A percentile compares a stretch with the other conserved stretches of the same genome.
These are phyloP conservation scores for Enteromius unitaeniatus DNA, from an alignment of 2,797 vertebrate genomes.

Conservation along the genomic window DNA sequence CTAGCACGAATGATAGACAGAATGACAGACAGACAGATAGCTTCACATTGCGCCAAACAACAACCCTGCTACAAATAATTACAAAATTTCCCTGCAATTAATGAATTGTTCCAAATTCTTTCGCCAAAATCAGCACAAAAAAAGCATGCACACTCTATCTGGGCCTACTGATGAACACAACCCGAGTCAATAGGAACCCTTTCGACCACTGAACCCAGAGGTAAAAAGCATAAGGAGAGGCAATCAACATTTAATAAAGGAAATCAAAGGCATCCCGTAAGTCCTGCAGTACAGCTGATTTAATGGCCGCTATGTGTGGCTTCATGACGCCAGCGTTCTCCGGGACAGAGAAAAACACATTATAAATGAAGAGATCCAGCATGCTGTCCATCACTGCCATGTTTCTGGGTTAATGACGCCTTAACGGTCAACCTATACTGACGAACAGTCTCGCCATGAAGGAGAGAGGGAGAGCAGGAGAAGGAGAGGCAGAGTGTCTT, in stretches of 20 bases:
- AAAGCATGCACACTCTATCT: background rate
- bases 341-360: constrained; percentile 40
- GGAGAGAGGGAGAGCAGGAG: constrained; percentile 31
- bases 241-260: constrained; percentile 52
- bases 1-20: background rate
- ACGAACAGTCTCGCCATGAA: constrained; percentile 46
- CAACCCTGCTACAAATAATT: background rate
- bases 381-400: constrained; percentile 62
- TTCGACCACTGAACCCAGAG: background rate
- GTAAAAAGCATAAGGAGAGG: constrained; percentile 35
- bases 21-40: background rate
- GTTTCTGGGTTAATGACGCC: constrained; percentile 65
- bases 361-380: constrained; percentile 52
- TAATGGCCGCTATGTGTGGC: constrained; percentile 48
- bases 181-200: background rate
- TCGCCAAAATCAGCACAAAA: background rate
- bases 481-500: constrained; percentile 46
- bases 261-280: constrained; percentile 40
- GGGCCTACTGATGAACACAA: background rate
- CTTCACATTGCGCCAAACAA: background rate
- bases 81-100: background rate
- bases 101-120: background rate
- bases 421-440: constrained; percentile 58
- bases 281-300: constrained; percentile 15
- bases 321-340: constrained; percentile 37